Base-by-base conservation (phyloP, 2,113 vertebrate genomes). In the Nibea coibor region DNA sequence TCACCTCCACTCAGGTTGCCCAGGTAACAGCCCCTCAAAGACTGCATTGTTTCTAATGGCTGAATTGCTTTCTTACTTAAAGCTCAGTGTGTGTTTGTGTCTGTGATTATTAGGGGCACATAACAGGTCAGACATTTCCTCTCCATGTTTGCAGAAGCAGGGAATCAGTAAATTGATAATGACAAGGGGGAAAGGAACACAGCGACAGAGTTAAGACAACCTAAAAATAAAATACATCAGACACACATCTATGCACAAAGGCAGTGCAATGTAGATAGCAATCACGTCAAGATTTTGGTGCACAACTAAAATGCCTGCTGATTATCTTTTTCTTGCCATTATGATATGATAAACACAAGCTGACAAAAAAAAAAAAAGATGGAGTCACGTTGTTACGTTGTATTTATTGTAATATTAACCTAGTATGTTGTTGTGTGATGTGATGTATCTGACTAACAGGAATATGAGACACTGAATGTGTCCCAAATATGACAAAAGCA, bases 21-120 rank as follows among this genome's bases (percentile, higher is more conserved):
- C 91, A 93, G 94, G 95, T 93, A 95, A 95, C 95, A 75, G 91
- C 75, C 89, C 89, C 92, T 92, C 90, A 90, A 94, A 91, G 91
- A 90, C 94, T 81, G 80, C 83, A 88, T 87, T 91, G 93, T 93
- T 94, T 94, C 92, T 93, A 93, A 89, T 86, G 91, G 79, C 90
- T 91, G 75, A 75, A 83, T 91, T 84, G 90, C 93, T 91, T 92
- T 73, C 82, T 93, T 84, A 83, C 92, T 90, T 91, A 89, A 70
- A 83, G 81, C 64, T 66, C 54, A 28, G 28, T 63, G 74, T 76
- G 72, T 81, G 54, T 84, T 71, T 76, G 68, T 66, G 48, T 92
- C 82, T 88, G 72, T 50, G 82, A 51, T 56, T 81, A 74, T 86
- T 66, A 67, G 69, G 62, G 65, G 67, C 56, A 71, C 58, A 78